phyloP scores from a whole-genome alignment of 1,140 invertebrate species.

The Drosophila ficusphila region DNA sequence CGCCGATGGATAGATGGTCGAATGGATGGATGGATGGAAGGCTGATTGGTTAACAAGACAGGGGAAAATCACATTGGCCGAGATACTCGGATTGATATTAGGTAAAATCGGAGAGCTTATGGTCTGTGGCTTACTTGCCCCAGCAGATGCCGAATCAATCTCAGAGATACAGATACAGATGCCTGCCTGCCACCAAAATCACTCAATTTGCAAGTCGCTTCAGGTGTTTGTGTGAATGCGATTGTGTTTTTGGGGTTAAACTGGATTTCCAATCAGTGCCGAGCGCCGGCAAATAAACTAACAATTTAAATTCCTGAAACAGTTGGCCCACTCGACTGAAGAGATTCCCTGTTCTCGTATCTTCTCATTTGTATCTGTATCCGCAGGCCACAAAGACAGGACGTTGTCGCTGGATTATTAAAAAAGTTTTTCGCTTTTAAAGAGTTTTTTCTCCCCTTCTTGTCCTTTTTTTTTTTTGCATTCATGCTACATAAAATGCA shows the following conservation, averaged over 20 bases:
- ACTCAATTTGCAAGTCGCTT: slow-evolving; percentile 41
- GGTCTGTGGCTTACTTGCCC: slow-evolving; percentile 19
- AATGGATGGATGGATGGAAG: background rate
- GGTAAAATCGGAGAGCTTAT: slow-evolving; percentile 20
- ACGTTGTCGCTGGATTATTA: slow-evolving; percentile 76
- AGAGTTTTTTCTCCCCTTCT: slow-evolving; percentile 47
- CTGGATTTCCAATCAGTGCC: slow-evolving; percentile 42
- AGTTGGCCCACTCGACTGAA: slow-evolving; percentile 22
- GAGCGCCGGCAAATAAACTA: slow-evolving; percentile 62
- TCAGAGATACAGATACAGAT: too few species aligned
- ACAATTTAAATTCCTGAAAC: slow-evolving; percentile 73
- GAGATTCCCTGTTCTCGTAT: slow-evolving; percentile 23
- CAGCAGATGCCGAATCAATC: slow-evolving; percentile 6
- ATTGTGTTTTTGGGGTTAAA: slow-evolving; percentile 11
- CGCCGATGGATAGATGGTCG: slow-evolving; percentile 2
- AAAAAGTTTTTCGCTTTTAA: slow-evolving; percentile 76
- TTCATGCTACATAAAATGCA: slow-evolving; percentile 69
- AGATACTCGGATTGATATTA: slow-evolving; percentile 24
- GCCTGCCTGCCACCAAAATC: slow-evolving; percentile 16
- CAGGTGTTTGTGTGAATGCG: slow-evolving; percentile 17
- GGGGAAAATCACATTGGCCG: slow-evolving; percentile 18
- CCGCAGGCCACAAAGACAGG: slow-evolving; percentile 14
- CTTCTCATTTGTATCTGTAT: slow-evolving; percentile 23
- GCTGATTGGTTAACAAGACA: slow-evolving; percentile 25
- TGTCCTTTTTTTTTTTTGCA: slow-evolving; percentile 3